These are phyloP conservation scores for Pseudoips prasinana DNA, from an alignment of 2,888 invertebrate genomes.

Conservation along the genomic window DNA sequence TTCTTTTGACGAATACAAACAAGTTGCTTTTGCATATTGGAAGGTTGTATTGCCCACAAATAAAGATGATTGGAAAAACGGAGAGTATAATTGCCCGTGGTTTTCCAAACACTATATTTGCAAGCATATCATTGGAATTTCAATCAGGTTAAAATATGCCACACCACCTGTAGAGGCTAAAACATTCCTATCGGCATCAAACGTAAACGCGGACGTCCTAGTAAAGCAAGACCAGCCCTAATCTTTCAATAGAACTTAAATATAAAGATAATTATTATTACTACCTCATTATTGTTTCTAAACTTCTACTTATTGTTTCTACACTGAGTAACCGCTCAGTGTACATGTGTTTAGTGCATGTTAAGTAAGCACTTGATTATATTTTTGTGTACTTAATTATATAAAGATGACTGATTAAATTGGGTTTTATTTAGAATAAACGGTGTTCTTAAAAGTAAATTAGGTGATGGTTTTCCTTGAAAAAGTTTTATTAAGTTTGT, in stretches of 20 bases:
- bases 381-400: slow-evolving; percentile 4
- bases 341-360: slow-evolving; percentile 2
- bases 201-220: slow-evolving; percentile 6
- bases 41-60: slow-evolving; percentile 5
- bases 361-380: neutral
- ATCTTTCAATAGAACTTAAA: neutral
- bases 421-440: slow-evolving; percentile 4
- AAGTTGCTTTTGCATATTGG: slow-evolving; percentile 10
- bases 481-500: slow-evolving; percentile 3
- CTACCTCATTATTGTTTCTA: too few species aligned
- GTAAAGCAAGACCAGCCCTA: slow-evolving; percentile 7
- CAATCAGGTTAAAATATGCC: slow-evolving; percentile 7
- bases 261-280: neutral
- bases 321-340: too few species aligned
- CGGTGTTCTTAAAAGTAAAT: slow-evolving; percentile 2
- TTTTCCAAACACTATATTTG: slow-evolving; percentile 12
- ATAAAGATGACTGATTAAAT: slow-evolving; percentile 5
- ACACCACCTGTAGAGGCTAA: slow-evolving; percentile 6
- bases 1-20: slow-evolving; percentile 6
- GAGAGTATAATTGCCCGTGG: slow-evolving; percentile 9
- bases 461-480: slow-evolving; percentile 1
- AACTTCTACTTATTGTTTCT: too few species aligned
- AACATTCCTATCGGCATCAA: slow-evolving; percentile 5
- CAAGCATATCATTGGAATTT: slow-evolving; percentile 10
- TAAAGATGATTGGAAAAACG: slow-evolving; percentile 5